Evolutionary conservation across 1,140 invertebrate genomes (phyloP), one percentile per base, ranked within the genome.

Genomic region (Meloidogyne floridensis): DNA sequence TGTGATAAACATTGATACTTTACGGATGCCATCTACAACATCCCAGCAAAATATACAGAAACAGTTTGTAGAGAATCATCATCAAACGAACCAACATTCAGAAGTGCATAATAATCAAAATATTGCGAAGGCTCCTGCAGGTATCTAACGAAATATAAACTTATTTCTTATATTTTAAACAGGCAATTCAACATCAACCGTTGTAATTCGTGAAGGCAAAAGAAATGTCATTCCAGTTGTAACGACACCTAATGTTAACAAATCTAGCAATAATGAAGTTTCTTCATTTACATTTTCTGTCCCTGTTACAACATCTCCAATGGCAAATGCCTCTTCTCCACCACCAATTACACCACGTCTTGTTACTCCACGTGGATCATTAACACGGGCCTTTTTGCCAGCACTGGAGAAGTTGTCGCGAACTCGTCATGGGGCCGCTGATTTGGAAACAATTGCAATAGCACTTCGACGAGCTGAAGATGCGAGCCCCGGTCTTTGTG

Each of bases 401-500:
- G 89, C 88, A 0, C 73, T 89, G 72, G 87, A 89, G 3, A 86
- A 87, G 32, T 80, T 89, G 11, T 87, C 89, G 2, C 81, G 86
- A 43, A 89, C 88, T 6, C 81, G 89, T 20, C 88, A 89, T 76
- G 85, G 82, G 7, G 54, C 75, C 9, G 84, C 87, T 6, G 84
- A 86, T 72, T 77, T 89, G 32, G 81, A 89, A 18, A 71, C 70
- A 11, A 59, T 89, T 15, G 88, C 86, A 42, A 75, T 72, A 13
- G 87, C 87, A 8, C 77, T 89, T 15, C 54, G 81, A 69, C 83
- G 82, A 43, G 88, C 88, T 0, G 88, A 89, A 82, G 20, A 56
- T 51, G 78, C 80, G 7, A 84, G 85, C 73, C 88, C 88, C 2
- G 88, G 88, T 6, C 72, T 89, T 18, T 90, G 89, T 77, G 88